Evolutionary conservation across 2,797 vertebrate species (phyloP).

Genomic region (Thunnus albacares): DNA sequence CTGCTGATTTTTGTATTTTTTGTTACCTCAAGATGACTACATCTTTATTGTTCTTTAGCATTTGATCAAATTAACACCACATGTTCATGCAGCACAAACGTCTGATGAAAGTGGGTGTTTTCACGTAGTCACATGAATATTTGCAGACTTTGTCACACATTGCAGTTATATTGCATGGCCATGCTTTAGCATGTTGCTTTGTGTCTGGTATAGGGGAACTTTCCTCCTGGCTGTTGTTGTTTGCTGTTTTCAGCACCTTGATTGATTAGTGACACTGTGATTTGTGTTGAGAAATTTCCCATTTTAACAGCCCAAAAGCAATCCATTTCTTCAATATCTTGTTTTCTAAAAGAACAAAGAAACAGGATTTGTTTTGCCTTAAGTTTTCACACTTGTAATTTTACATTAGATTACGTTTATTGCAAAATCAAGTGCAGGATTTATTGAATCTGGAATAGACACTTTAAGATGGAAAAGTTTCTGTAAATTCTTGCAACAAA

Average conservation of each 20-base stretch:
- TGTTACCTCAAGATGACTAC: background rate
- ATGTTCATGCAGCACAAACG: constrained; percentile 1
- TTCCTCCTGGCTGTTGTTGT: constrained; percentile 36
- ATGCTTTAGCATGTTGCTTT: constrained; percentile 40
- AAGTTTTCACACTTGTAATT: constrained; percentile 47
- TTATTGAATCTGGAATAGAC: constrained; percentile 26
- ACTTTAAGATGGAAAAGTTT: background rate
- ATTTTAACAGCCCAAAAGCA: constrained; percentile 31
- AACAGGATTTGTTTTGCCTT: constrained; percentile 33
- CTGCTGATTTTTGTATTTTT: constrained; percentile 31
- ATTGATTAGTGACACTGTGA: constrained; percentile 42
- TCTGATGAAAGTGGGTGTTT: constrained; percentile 43
- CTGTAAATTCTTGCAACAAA: constrained; percentile 18
- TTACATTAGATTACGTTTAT: constrained; percentile 27
- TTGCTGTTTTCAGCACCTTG: constrained; percentile 44
- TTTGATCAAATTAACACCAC: constrained; percentile 31
- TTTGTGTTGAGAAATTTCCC: constrained; percentile 28
- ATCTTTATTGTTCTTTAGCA: constrained; percentile 4
- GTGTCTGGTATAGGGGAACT: constrained; percentile 4
- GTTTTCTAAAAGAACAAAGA: constrained; percentile 26
- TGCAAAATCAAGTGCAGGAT: constrained; percentile 38
- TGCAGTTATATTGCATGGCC: constrained; percentile 31
- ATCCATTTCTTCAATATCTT: constrained; percentile 12
- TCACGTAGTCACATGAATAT: constrained; percentile 53
- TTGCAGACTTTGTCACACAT: constrained; percentile 56